A percentile compares a stretch with the other conserved stretches of the same genome.
These are phyloP conservation scores for Phasianus colchicus DNA, from an alignment of 2,113 vertebrate genomes.

Conservation along the genomic window DNA sequence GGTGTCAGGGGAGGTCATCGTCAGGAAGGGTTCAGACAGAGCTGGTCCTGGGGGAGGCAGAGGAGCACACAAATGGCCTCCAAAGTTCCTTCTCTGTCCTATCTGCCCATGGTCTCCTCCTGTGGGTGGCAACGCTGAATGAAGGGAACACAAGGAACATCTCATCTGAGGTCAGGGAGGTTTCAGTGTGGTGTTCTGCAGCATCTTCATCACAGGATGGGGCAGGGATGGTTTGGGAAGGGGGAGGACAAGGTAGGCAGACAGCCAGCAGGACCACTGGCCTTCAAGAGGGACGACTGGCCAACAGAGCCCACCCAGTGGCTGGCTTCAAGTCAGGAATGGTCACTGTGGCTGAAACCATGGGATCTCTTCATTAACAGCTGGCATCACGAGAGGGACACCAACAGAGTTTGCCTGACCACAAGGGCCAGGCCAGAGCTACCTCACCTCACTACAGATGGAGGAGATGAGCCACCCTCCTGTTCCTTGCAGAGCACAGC, in stretches of 20 bases:
- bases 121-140: rapidly evolving
- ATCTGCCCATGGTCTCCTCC: neutral
- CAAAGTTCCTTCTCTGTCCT: neutral
- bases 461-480: neutral
- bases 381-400: rapidly evolving
- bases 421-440: neutral
- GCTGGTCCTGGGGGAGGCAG: too few relatives aligned
- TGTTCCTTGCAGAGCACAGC: neutral
- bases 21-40: too few relatives aligned
- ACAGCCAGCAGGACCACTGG: neutral
- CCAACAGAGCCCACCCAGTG: rapidly evolving
- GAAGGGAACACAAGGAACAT: neutral
- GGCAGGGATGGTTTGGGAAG: neutral
- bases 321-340: neutral
- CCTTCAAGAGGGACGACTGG: neutral
- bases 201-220: rapidly evolving
- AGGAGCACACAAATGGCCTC: neutral
- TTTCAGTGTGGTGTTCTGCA: neutral
- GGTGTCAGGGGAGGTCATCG: neutral
- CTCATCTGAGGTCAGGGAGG: rapidly evolving
- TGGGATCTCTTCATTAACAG: neutral
- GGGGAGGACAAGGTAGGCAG: rapidly evolving
- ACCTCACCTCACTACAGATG: too few relatives aligned
- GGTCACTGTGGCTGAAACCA: rapidly evolving
- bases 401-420: neutral